These are phyloP conservation scores for Amyelois transitella DNA, from an alignment of 1,140 invertebrate genomes.

Conservation along the genomic window DNA sequence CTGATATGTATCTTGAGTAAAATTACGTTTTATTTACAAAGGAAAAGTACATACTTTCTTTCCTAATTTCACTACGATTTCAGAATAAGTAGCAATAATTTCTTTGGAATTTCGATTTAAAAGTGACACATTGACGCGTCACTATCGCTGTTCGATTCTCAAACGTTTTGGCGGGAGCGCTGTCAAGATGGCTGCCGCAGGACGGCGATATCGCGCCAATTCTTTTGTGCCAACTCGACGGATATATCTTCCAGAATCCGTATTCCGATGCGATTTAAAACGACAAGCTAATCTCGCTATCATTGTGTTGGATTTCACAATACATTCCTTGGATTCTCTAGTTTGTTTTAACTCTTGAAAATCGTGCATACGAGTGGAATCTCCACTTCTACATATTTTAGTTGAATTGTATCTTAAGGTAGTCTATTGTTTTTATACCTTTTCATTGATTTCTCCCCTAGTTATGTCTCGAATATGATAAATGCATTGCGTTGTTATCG, in stretches of 20 bases:
- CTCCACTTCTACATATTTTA: neutral
- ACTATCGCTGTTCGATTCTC: conserved; percentile 39
- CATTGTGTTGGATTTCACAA: conserved; percentile 2
- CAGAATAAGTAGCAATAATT: neutral
- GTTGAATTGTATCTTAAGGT: too few species aligned
- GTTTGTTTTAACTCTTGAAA: neutral
- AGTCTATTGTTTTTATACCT: neutral
- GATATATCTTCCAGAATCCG: conserved; percentile 53
- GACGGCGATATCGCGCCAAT: conserved; percentile 62
- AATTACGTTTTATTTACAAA: too few species aligned
- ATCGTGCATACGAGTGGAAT: neutral
- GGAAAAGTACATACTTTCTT: too few species aligned
- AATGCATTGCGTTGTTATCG: conserved; percentile 16
- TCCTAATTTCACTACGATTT: neutral
- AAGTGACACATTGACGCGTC: conserved; percentile 8
- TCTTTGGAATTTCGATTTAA: neutral
- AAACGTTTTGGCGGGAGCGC: conserved; percentile 51
- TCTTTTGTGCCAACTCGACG: conserved; percentile 55
- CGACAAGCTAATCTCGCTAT: conserved; percentile 61
- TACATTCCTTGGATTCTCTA: neutral
- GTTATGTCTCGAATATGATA: conserved; percentile 7
- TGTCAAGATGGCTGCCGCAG: conserved; percentile 58
- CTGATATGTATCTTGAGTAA: too few species aligned
- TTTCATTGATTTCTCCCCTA: neutral
- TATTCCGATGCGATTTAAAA: conserved; percentile 51